These are phyloP conservation scores for Danio rerio DNA, from an alignment of 2,113 vertebrate species.

Conservation along the genomic window DNA sequence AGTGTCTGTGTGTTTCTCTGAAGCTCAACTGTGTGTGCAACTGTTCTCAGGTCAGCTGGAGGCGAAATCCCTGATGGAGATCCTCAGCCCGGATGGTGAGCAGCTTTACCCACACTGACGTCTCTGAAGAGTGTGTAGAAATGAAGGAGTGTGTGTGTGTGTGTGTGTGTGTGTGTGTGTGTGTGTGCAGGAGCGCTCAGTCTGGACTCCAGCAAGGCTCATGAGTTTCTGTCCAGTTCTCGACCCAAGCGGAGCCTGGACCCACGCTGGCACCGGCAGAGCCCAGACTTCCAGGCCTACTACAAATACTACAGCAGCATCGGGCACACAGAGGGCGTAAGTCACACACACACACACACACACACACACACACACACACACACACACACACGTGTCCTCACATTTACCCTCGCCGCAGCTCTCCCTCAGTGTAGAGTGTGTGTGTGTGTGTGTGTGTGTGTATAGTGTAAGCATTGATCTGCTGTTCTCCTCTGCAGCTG, in stretches of 20 bases:
- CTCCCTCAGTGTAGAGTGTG: too few species aligned
- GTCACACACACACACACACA: conserved; percentile 3
- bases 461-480: neutral
- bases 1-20: neutral
- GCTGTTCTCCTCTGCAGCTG: conserved; percentile 62
- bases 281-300: conserved; percentile 82
- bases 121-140: neutral
- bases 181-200: conserved; percentile 63
- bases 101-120: neutral
- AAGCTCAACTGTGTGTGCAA: neutral
- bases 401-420: too few species aligned
- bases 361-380: too few species aligned
- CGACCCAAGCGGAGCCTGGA: conserved; percentile 74
- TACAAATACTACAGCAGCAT: conserved; percentile 84
- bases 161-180: conserved; percentile 20
- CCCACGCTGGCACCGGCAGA: conserved; percentile 73
- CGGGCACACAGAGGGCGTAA: conserved; percentile 81
- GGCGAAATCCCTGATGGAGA: conserved; percentile 71
- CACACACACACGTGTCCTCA: too few species aligned
- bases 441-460: too few species aligned
- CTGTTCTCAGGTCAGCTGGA: conserved; percentile 66
- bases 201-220: conserved; percentile 67
- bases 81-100: conserved; percentile 72
- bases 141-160: neutral
- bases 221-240: conserved; percentile 73